Conservation (phyloP, 2,113 vertebrate species). For the Saimiri boliviensis region DNA sequence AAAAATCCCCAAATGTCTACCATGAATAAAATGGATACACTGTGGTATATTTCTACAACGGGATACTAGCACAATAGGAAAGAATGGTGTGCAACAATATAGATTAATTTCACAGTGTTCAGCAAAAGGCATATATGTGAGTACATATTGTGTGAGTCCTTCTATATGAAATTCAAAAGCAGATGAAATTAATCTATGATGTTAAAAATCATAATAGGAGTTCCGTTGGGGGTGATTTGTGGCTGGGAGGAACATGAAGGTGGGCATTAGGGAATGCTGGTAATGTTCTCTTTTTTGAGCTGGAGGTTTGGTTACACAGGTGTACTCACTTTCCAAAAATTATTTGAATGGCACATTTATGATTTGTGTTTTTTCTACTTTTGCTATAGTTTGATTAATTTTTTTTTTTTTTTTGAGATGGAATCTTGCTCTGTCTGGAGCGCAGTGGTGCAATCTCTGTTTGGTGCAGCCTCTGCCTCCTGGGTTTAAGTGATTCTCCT, state of each 20-base stretch:
- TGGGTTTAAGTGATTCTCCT: not conserved
- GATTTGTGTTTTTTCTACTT: not conserved
- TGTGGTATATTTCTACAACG: not conserved
- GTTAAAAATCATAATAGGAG: not conserved
- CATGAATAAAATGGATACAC: not conserved
- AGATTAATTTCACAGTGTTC: not conserved
- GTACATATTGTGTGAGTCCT: not conserved
- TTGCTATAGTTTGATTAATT: not conserved
- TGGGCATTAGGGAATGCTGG: not conserved
- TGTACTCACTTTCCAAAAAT: not conserved
- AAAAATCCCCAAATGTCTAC: not conserved
- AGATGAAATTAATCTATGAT: not conserved
- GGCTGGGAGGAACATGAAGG: not conserved
- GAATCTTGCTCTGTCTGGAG: not conserved
- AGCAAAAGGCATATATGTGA: not conserved
- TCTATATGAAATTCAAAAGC: slow-evolving; percentile 1
- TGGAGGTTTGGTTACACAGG: not conserved
- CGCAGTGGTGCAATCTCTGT: not conserved
- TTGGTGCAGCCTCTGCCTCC: fast-evolving
- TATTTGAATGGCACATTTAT: not conserved
- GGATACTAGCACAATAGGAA: not conserved
- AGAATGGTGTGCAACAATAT: not conserved
- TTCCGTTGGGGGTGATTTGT: not conserved
- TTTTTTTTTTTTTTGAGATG: not conserved
- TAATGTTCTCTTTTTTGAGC: not conserved